A percentile compares a stretch with the other conserved stretches of the same genome.
phyloP scores from a whole-genome alignment of 2,113 vertebrate genomes.

The Sphyrna mokarran region DNA sequence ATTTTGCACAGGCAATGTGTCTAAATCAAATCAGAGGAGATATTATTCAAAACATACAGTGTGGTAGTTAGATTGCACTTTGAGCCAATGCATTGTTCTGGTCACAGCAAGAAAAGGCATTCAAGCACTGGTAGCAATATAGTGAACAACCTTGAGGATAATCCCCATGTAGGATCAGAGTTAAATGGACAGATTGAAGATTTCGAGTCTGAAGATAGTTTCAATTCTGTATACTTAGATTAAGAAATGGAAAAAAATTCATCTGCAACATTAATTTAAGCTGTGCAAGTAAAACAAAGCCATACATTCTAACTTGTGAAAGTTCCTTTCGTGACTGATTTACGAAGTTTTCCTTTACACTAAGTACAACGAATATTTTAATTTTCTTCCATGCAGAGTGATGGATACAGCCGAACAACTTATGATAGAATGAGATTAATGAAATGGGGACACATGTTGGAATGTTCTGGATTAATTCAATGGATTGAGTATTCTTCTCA shows the following conservation, averaged over 20 bases:
- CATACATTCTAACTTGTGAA: background rate
- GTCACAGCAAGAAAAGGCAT: background rate
- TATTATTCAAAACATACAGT: background rate
- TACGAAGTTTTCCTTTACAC: background rate
- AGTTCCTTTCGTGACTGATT: background rate
- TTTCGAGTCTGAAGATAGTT: background rate
- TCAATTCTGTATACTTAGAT: no score
- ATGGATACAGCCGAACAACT: background rate
- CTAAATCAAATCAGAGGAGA: background rate
- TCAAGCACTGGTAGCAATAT: background rate
- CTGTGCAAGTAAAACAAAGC: background rate
- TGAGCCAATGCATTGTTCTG: background rate
- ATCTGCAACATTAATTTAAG: background rate
- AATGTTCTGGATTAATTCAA: background rate
- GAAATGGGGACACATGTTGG: background rate
- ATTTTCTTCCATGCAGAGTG: background rate
- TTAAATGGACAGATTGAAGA: background rate
- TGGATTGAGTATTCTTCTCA: background rate
- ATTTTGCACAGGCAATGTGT: background rate
- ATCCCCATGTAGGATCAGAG: background rate
- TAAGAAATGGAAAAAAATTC: background rate
- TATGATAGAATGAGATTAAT: background rate
- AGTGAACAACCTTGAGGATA: no score
- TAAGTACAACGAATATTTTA: background rate
- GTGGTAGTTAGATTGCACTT: background rate